Evolutionary conservation across 1,140 invertebrate species (phyloP).

Genomic region (Metaphire vulgaris): DNA sequence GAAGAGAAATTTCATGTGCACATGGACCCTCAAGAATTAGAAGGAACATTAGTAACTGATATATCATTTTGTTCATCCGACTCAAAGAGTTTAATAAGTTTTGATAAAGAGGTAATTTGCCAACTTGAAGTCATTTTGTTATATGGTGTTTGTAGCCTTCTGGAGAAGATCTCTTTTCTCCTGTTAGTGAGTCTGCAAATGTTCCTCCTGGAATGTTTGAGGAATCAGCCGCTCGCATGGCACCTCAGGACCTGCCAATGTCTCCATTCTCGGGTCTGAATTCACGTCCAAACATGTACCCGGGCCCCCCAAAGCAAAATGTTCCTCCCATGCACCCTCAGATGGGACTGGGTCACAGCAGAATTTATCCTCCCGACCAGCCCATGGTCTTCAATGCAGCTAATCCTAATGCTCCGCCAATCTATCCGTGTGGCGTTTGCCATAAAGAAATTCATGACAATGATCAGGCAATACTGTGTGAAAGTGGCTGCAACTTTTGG

Average conservation of each 20-base stretch:
- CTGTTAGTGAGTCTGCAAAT: conserved; percentile 15
- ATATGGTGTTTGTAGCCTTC: no score
- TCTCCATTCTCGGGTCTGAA: conserved; percentile 6
- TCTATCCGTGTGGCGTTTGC: conserved; percentile 90
- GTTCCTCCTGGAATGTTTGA: conserved; percentile 19
- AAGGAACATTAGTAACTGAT: no score
- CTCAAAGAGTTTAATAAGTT: no score
- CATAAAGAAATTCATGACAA: conserved; percentile 98
- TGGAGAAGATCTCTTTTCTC: conserved; percentile 10
- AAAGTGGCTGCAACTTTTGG: conserved; percentile 98
- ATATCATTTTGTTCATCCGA: no score
- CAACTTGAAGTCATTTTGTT: no score
- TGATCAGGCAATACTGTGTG: conserved; percentile 94
- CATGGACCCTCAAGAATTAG: no score
- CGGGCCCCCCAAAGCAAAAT: neutral
- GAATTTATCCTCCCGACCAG: conserved; percentile 81
- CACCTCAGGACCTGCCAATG: conserved; percentile 11
- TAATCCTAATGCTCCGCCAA: conserved; percentile 94
- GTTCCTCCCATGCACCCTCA: conserved; percentile 9
- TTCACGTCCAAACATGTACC: neutral
- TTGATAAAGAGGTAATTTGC: no score
- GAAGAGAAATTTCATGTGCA: no score
- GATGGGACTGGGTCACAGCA: conserved; percentile 30
- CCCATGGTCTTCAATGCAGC: conserved; percentile 97
- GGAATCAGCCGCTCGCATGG: conserved; percentile 1